Conservation (phyloP, 2,797 vertebrate genomes). For the Microctenopoma steveboyesi region DNA sequence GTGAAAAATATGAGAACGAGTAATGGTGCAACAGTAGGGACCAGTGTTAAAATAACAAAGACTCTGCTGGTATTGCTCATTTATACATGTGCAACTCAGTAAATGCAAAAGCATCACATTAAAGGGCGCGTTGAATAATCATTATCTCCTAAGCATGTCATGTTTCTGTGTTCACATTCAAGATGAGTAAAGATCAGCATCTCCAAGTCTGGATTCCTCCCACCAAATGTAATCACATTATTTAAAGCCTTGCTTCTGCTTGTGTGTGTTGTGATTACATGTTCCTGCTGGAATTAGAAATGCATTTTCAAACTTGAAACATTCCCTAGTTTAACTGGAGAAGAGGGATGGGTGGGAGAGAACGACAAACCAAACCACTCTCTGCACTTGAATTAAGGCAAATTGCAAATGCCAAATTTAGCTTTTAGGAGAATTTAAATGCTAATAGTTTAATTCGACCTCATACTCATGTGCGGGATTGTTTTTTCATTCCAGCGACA, state of each 20-base stretch:
- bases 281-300: neutral
- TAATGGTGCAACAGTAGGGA: neutral
- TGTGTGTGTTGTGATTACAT: neutral
- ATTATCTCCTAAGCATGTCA: neutral
- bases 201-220: neutral
- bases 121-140: constrained; percentile 2
- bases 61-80: constrained; percentile 13
- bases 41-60: neutral
- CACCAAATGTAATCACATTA: neutral
- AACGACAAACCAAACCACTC: neutral
- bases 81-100: constrained; percentile 3
- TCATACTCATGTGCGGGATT: too few relatives aligned
- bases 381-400: constrained; percentile 26
- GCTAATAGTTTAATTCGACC: neutral
- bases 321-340: neutral
- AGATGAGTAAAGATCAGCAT: neutral
- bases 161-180: neutral
- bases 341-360: neutral
- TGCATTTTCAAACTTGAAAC: neutral
- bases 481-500: neutral
- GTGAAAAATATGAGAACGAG: neutral
- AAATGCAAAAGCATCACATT: neutral
- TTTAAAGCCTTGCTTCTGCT: constrained; percentile 6
- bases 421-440: neutral
- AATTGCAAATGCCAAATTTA: constrained; percentile 3